Evolutionary conservation across 2,113 vertebrate genomes (phyloP).

Genomic region (Pterocles burchelli): DNA sequence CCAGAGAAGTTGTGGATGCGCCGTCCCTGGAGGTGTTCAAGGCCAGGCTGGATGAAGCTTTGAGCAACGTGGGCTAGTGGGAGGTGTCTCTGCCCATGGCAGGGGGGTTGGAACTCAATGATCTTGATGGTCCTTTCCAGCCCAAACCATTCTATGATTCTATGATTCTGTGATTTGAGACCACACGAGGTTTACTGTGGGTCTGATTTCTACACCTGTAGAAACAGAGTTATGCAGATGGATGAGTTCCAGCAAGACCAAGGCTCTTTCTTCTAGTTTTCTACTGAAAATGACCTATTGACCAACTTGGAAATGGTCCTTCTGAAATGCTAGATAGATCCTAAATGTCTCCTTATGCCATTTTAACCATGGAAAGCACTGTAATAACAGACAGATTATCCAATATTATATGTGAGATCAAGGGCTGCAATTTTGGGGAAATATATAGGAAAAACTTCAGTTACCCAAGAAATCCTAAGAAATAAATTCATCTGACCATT

Average conservation of each 20-base stretch:
- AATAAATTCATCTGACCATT: background rate
- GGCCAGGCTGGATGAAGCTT: too few relatives aligned
- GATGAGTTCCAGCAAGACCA: background rate
- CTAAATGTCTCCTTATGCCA: background rate
- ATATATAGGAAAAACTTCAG: background rate
- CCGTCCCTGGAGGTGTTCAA: too few relatives aligned
- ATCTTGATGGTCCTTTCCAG: too few relatives aligned
- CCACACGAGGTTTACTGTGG: rapidly evolving
- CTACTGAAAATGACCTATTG: background rate
- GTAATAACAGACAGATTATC: background rate
- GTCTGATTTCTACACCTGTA: background rate
- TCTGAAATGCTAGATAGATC: background rate
- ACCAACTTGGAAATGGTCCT: background rate
- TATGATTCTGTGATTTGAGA: background rate
- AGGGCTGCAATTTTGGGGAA: background rate
- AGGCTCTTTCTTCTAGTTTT: background rate
- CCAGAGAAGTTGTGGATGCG: too few relatives aligned
- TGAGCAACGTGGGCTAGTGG: too few relatives aligned
- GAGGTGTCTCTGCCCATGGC: too few relatives aligned
- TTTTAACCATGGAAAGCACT: background rate
- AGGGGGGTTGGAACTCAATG: too few relatives aligned
- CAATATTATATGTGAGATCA: background rate
- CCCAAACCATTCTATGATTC: too few relatives aligned
- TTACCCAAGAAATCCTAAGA: background rate
- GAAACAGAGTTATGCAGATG: background rate